These are phyloP conservation scores for Pseudomyrmex concolor DNA, from an alignment of 1,140 invertebrate genomes.

Conservation along the genomic window DNA sequence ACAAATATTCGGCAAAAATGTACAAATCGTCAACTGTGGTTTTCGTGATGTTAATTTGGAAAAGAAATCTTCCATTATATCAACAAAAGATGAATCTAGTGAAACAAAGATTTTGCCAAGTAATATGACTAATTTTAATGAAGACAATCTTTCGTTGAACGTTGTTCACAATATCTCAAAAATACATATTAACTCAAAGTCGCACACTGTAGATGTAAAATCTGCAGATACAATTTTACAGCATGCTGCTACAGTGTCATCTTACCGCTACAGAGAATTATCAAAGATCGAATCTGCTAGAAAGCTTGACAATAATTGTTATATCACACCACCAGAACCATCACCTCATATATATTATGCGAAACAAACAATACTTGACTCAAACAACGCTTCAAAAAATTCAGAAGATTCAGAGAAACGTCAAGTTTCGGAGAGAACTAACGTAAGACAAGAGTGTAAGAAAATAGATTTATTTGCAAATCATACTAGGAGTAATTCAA, in stretches of 20 bases:
- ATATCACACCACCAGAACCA: constrained; percentile 83
- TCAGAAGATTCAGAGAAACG: constrained; percentile 69
- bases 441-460: constrained; percentile 66
- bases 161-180: constrained; percentile 42
- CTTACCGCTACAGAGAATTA: constrained; percentile 58
- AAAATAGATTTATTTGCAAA: constrained; percentile 61
- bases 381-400: constrained; percentile 39
- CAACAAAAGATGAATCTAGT: constrained; percentile 22
- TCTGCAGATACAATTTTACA: constrained; percentile 11
- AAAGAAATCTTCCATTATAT: constrained; percentile 45
- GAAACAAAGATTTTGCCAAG: constrained; percentile 18
- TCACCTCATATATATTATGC: constrained; percentile 84
- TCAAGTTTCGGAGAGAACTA: constrained; percentile 65
- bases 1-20: constrained; percentile 67
- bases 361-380: constrained; percentile 70
- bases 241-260: constrained; percentile 26
- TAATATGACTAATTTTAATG: constrained; percentile 37
- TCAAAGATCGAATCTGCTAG: constrained; percentile 58
- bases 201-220: constrained; percentile 50
- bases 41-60: constrained; percentile 64
- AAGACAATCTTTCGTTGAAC: constrained; percentile 15
- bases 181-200: constrained; percentile 43
- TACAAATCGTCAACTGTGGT: constrained; percentile 70
- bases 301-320: constrained; percentile 75
- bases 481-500: constrained; percentile 50